These are phyloP conservation scores for Melanargia galathea DNA, from an alignment of 2,888 invertebrate species.

Conservation along the genomic window DNA sequence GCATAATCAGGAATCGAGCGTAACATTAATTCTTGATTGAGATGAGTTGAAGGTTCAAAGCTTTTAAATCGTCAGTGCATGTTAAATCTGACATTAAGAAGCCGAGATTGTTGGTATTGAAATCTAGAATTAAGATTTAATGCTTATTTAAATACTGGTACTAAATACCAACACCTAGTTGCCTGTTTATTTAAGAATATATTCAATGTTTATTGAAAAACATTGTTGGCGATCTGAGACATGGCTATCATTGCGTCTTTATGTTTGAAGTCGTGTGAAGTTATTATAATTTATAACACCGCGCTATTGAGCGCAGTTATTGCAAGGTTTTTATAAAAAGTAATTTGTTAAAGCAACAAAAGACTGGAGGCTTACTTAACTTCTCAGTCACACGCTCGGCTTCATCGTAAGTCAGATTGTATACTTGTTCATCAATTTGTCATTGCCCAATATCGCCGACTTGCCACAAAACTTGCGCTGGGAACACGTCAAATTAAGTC, in stretches of 20 bases:
- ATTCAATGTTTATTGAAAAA: conserved; percentile 10
- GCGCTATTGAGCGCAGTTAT: conserved; percentile 65
- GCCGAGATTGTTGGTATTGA: conserved; percentile 24
- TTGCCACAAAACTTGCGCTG: conserved; percentile 4
- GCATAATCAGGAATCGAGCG: conserved; percentile 20
- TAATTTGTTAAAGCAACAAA: conserved; percentile 72
- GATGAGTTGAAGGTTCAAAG: conserved; percentile 29
- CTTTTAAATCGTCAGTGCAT: conserved; percentile 18
- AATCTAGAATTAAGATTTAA: conserved; percentile 15
- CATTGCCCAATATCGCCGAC: conserved; percentile 48
- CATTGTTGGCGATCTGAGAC: conserved; percentile 16
- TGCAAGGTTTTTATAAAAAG: conserved; percentile 73
- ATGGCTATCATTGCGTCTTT: conserved; percentile 53
- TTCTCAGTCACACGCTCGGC: conserved; percentile 75
- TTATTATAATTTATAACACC: conserved; percentile 65
- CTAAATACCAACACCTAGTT: too few relatives aligned
- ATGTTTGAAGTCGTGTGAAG: conserved; percentile 71
- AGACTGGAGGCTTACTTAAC: conserved; percentile 75
- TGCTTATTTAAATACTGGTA: conserved; percentile 14
- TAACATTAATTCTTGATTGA: conserved; percentile 20
- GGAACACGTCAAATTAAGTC: conserved; percentile 6
- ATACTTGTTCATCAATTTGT: conserved; percentile 59
- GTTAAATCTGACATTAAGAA: conserved; percentile 34
- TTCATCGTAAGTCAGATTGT: conserved; percentile 63
- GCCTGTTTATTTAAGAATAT: conserved; percentile 12